These are phyloP conservation scores for Lepilemur septentrionalis DNA, from an alignment of 2,797 vertebrate species.

Conservation along the genomic window DNA sequence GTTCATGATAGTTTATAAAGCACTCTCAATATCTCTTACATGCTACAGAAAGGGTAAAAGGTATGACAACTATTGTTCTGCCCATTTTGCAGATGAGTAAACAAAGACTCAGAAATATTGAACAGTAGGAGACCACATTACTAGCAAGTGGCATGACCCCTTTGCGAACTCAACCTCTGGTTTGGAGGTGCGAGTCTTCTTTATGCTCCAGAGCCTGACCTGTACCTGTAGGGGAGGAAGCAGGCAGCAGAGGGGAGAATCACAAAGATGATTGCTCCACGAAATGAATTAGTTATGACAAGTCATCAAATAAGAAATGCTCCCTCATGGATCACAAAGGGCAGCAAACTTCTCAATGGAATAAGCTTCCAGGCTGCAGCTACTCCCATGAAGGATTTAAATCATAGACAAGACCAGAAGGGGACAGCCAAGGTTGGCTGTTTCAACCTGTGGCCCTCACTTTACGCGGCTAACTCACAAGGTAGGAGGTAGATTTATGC, in stretches of 20 bases:
- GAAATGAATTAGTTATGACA: neutral
- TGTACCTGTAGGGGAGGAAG: neutral
- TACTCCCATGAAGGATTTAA: neutral
- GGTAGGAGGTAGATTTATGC: neutral
- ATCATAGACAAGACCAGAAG: constrained; percentile 14
- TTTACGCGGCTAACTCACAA: neutral
- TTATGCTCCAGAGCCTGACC: neutral
- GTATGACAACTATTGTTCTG: neutral
- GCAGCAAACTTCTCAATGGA: neutral
- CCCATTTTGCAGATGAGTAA: constrained; percentile 48
- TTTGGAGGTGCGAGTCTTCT: neutral
- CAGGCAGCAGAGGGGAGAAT: neutral
- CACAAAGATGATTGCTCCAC: neutral
- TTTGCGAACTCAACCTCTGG: neutral
- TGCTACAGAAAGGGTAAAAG: neutral
- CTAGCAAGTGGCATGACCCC: neutral
- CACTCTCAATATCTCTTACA: neutral
- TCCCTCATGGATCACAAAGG: constrained; percentile 32
- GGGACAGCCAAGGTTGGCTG: neutral
- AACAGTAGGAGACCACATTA: neutral
- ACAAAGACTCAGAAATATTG: constrained; percentile 33
- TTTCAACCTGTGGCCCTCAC: constrained; percentile 48
- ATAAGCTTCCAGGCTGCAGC: neutral
- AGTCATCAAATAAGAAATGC: neutral
- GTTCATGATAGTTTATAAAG: neutral